These are phyloP conservation scores for Pedetes capensis DNA, from an alignment of 2,113 vertebrate species.

Conservation along the genomic window DNA sequence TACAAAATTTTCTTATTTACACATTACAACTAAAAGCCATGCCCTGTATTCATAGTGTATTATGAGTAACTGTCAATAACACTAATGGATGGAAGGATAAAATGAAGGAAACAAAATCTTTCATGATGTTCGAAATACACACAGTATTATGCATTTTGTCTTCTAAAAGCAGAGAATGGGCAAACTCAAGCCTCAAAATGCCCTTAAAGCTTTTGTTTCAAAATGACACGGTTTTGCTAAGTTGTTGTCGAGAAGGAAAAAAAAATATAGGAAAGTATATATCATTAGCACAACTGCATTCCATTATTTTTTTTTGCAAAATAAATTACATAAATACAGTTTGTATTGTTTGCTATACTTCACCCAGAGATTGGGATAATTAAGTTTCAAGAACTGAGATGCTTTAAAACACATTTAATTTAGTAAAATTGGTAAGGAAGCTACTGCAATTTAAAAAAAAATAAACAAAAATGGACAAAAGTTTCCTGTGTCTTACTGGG, in stretches of 20 bases:
- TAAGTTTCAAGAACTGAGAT: conserved; percentile 85
- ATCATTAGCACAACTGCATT: conserved; percentile 85
- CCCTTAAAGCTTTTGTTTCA: conserved; percentile 74
- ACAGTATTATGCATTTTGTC: conserved; percentile 60
- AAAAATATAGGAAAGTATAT: conserved; percentile 78
- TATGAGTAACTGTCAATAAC: conserved; percentile 76
- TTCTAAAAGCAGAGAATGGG: conserved; percentile 50
- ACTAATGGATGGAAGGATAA: conserved; percentile 72
- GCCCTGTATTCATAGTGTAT: conserved; percentile 80
- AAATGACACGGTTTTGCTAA: conserved; percentile 72
- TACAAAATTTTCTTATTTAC: conserved; percentile 68
- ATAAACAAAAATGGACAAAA: conserved; percentile 83
- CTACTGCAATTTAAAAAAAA: conserved; percentile 84
- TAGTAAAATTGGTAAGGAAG: conserved; percentile 88
- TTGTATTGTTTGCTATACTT: conserved; percentile 85
- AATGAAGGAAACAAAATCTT: conserved; percentile 55
- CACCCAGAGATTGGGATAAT: conserved; percentile 86
- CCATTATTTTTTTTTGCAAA: conserved; percentile 85
- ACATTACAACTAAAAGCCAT: conserved; percentile 74
- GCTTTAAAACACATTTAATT: conserved; percentile 88
- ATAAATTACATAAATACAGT: conserved; percentile 87
- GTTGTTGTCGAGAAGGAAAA: conserved; percentile 68
- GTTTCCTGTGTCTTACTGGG: conserved; percentile 83
- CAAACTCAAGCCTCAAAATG: conserved; percentile 64
- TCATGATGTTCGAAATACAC: conserved; percentile 64